Base-by-base conservation (phyloP, 1,140 invertebrate species). In the Penaeus japonicus region DNA sequence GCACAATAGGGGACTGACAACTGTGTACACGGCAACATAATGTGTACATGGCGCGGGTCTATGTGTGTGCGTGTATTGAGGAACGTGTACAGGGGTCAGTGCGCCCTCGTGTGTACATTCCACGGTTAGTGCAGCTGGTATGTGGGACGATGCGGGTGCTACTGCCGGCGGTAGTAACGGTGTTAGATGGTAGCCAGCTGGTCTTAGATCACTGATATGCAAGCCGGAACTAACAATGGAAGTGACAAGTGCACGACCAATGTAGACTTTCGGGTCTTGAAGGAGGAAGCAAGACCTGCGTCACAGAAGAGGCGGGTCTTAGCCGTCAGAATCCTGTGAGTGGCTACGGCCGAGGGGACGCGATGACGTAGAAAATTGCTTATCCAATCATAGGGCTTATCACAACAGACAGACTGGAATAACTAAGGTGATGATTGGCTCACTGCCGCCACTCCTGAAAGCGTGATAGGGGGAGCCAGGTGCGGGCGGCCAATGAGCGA, bases 281-380 rank as follows among this genome's bases (percentile, higher is more conserved):
- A 27, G 70, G 62, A 83, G 81, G 81, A 65, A 65, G 59, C 20
- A 35, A 83, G 80, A 4, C 80, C 32, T 18, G 39, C 81, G 81
- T 83, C 81, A 65, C 17, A 7, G 57, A 5, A 18, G 24, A 32
- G 80, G 80, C 53, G 53, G 81, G 24, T 30, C 81, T 22, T 39
- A n/a, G n/a, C 30, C 81, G 35, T 24, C 32, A 7, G 54, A 4
- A 10, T 20, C 27, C 15, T 65, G 7, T 39, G 17, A 83, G 32
- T 83, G 81, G 81, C 81, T 32, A 15, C 30, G 59, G 27, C 57
- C 24, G 27, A 65, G n/a, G 65, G 81, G 57, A 65, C 30, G 32
- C 30, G 55, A 59, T 83, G 81, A 83, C 81, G 81, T 83, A 17
- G 55, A 73, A 83, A 47, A 83, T 65, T 83, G 59, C 30, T n/a